Evolutionary conservation across 1,140 invertebrate species (phyloP).

Genomic region (Scaptodrosophila lebanonensis): DNA sequence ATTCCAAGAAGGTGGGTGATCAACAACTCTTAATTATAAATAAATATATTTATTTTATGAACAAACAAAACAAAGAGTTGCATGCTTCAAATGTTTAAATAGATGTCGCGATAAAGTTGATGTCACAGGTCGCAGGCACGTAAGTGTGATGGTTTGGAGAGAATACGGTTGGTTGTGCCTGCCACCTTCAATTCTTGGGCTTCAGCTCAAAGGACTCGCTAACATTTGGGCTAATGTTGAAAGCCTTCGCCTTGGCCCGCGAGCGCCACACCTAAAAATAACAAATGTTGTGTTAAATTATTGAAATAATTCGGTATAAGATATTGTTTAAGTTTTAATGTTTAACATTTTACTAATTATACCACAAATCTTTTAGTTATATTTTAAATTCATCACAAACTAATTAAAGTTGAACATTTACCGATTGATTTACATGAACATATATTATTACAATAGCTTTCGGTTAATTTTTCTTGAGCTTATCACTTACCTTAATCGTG

Average conservation of each 20-base stretch:
- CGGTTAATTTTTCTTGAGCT: no score
- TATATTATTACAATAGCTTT: no score
- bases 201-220: constrained; percentile 64
- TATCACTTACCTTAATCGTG: constrained; percentile 81
- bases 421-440: no score
- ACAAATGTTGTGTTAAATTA: neutral
- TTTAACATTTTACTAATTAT: no score
- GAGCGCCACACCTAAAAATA: constrained; percentile 61
- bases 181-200: constrained; percentile 33
- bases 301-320: neutral
- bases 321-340: no score
- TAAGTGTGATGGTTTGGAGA: no score
- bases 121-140: constrained; percentile 7
- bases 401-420: no score
- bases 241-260: constrained; percentile 41
- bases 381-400: no score
- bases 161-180: neutral
- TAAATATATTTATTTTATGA: constrained; percentile 18
- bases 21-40: constrained; percentile 14
- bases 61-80: constrained; percentile 3
- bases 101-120: neutral
- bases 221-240: constrained; percentile 53
- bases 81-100: neutral
- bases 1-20: no score
- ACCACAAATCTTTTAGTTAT: no score